phyloP scores from a whole-genome alignment of 2,888 invertebrate species.

The Epistrophe grossulariae region DNA sequence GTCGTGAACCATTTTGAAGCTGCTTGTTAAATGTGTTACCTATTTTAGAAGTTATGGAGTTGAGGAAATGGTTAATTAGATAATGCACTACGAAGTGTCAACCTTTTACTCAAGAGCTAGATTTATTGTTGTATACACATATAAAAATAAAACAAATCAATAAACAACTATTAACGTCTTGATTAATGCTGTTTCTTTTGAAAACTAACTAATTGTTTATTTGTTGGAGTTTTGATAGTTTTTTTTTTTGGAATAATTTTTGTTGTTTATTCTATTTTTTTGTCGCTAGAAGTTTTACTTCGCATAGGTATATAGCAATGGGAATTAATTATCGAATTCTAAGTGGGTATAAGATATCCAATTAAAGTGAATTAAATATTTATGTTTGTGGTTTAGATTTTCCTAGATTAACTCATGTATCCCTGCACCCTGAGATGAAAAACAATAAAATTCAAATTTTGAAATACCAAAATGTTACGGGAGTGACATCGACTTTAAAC shows the following conservation, averaged over 20 bases:
- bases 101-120: constrained; percentile 13
- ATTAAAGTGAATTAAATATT: too few species aligned
- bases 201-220: constrained; percentile 1
- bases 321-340: too few species aligned
- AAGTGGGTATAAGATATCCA: too few species aligned
- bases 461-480: too few species aligned
- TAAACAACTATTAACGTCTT: constrained; percentile 11
- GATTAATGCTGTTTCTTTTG: constrained; percentile 1
- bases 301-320: too few species aligned
- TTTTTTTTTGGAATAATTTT: background rate
- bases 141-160: constrained; percentile 5
- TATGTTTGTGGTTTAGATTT: too few species aligned
- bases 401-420: too few species aligned
- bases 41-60: constrained; percentile 34
- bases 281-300: background rate
- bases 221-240: background rate
- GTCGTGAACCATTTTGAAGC: constrained; percentile 37
- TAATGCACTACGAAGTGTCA: constrained; percentile 35
- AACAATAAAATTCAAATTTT: too few species aligned
- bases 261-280: background rate
- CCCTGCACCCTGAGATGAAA: too few species aligned
- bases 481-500: too few species aligned
- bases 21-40: constrained; percentile 14
- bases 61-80: constrained; percentile 66
- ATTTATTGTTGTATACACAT: constrained; percentile 47